Evolutionary conservation across 1,140 invertebrate species (phyloP).

Genomic region (Phthorimaea operculella): DNA sequence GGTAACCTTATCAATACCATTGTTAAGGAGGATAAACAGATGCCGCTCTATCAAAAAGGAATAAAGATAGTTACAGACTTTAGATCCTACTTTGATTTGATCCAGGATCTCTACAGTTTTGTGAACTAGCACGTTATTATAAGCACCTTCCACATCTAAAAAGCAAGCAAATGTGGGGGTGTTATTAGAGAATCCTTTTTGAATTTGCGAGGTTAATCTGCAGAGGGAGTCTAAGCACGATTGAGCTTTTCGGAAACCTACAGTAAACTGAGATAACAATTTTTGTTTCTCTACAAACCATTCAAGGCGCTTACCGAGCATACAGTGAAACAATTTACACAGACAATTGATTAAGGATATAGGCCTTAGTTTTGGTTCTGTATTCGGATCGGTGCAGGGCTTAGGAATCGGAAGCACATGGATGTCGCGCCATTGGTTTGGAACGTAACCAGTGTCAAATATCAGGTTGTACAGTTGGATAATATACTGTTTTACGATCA

Average conservation of each 20-base stretch:
- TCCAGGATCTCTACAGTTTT: neutral
- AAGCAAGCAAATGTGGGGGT: neutral
- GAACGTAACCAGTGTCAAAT: neutral
- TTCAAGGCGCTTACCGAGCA: constrained; percentile 11
- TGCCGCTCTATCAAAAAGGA: neutral
- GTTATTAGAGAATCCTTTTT: neutral
- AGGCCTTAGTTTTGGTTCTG: constrained; percentile 7
- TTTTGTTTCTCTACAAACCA: constrained; percentile 12
- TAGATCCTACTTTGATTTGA: neutral
- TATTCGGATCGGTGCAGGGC: neutral
- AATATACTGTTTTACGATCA: neutral
- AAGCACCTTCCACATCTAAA: neutral
- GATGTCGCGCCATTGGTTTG: neutral
- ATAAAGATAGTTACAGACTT: neutral
- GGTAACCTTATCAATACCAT: neutral
- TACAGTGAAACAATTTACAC: constrained; percentile 13
- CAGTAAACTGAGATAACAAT: neutral
- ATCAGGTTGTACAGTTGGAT: neutral
- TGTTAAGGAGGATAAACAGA: neutral
- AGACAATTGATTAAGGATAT: constrained; percentile 15
- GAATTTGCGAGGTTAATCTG: neutral
- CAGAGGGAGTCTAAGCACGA: neutral
- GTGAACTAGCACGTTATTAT: neutral
- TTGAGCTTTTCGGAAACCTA: neutral
- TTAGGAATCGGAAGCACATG: neutral